A percentile compares a stretch with the other conserved stretches of the same genome.
Conservation (phyloP, 1,140 invertebrate genomes). For the Lethrus apterus region DNA sequence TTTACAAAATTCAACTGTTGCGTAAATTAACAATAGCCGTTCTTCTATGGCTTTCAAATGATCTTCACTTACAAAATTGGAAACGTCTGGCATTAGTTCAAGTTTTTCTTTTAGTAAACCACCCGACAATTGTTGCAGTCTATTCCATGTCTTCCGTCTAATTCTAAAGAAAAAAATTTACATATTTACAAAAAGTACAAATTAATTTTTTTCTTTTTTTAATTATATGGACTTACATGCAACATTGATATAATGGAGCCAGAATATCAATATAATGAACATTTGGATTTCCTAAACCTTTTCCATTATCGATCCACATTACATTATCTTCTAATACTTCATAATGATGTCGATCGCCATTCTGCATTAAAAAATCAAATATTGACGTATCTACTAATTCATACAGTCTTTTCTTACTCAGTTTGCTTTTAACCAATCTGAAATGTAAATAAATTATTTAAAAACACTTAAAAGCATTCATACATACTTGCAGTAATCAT, state of each 20-base stretch:
- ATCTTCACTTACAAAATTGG: conserved; percentile 60
- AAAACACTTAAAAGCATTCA: not conserved
- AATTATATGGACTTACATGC: conserved; percentile 58
- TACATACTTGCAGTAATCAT: conserved; percentile 67
- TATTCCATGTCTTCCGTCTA: conserved; percentile 59
- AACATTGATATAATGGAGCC: conserved; percentile 85
- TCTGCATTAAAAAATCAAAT: conserved; percentile 91
- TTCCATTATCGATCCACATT: conserved; percentile 88
- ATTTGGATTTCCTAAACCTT: conserved; percentile 81
- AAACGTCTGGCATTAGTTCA: conserved; percentile 44
- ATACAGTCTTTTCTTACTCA: conserved; percentile 57
- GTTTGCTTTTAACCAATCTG: conserved; percentile 47
- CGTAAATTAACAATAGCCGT: conserved; percentile 63
- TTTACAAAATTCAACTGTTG: conserved; percentile 67
- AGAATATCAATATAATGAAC: conserved; percentile 79
- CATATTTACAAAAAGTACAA: conserved; percentile 16
- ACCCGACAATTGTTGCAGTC: conserved; percentile 60
- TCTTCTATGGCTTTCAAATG: conserved; percentile 76
- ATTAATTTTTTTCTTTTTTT: conserved; percentile 7
- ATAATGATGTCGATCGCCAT: conserved; percentile 90
- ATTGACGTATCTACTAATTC: conserved; percentile 83
- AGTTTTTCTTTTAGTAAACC: conserved; percentile 52
- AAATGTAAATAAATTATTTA: conserved; percentile 18
- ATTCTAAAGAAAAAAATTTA: conserved; percentile 49
- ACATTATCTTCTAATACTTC: conserved; percentile 73